Percentiles rank a stretch among this genome's conserved stretches.
phyloP scores from a whole-genome alignment of 2,113 vertebrate species.

The Dromaius novaehollandiae region DNA sequence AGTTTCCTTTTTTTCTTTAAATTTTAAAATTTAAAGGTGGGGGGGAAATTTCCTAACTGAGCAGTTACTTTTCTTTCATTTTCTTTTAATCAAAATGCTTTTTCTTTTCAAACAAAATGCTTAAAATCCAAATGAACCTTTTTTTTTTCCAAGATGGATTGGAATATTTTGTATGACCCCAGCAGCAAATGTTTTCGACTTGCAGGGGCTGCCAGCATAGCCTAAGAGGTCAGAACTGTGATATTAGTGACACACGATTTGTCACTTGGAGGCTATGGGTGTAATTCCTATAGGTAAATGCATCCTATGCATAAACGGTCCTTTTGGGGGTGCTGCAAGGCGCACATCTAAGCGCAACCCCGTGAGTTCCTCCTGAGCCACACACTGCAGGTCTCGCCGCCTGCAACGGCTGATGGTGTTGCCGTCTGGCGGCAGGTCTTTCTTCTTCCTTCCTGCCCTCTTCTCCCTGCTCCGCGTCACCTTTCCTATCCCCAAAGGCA shows the following conservation, averaged over 20 bases:
- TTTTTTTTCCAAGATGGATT: neutral
- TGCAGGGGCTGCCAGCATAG: neutral
- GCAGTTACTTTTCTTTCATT: neutral
- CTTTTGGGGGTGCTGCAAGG: neutral
- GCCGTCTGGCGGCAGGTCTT: accelerated
- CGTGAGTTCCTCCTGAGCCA: accelerated
- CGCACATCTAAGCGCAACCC: neutral
- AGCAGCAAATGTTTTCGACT: neutral
- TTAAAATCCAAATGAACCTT: neutral
- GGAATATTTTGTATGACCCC: neutral
- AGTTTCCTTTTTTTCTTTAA: neutral
- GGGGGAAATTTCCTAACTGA: accelerated
- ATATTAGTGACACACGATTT: conserved; percentile 16
- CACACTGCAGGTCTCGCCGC: neutral
- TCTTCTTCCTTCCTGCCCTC: neutral
- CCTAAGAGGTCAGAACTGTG: neutral
- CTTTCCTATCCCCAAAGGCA: neutral
- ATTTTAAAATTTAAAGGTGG: neutral
- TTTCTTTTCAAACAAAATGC: neutral
- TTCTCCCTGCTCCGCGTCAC: neutral
- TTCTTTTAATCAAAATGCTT: neutral
- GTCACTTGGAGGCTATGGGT: neutral
- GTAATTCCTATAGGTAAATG: neutral
- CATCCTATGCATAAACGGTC: neutral
- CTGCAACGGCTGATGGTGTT: accelerated